phyloP scores from a whole-genome alignment of 2,797 vertebrate species.

The Amniataba percoides region DNA sequence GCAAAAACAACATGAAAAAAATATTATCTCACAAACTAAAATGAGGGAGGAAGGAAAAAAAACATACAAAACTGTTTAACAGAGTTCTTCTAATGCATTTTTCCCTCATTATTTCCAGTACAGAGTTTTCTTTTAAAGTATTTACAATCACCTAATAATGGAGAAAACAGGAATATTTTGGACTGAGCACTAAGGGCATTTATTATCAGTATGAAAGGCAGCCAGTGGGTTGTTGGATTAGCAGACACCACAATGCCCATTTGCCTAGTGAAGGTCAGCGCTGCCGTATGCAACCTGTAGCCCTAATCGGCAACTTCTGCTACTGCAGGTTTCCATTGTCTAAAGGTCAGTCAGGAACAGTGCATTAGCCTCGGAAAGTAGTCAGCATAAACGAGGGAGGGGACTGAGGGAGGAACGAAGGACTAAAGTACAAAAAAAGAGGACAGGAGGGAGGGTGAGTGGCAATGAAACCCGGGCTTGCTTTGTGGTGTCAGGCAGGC shows the following conservation, averaged over 20 bases:
- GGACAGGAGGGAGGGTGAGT: constrained; percentile 56
- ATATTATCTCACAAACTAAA: constrained; percentile 14
- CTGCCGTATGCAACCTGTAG: constrained; percentile 67
- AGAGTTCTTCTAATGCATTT: constrained; percentile 11
- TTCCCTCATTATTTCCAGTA: constrained; percentile 25
- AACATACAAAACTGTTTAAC: not conserved
- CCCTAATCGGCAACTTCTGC: constrained; percentile 72
- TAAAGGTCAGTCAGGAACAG: constrained; percentile 78
- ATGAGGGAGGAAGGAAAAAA: not conserved
- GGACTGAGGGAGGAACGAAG: constrained; percentile 60
- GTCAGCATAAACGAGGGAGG: constrained; percentile 66
- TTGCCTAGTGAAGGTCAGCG: constrained; percentile 72
- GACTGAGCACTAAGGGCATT: constrained; percentile 45
- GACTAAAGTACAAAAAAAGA: constrained; percentile 66
- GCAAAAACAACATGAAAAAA: not conserved
- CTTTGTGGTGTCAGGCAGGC: constrained; percentile 61
- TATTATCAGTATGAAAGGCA: constrained; percentile 47
- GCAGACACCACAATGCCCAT: constrained; percentile 58
- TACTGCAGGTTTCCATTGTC: constrained; percentile 74
- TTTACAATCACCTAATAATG: constrained; percentile 54
- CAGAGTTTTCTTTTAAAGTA: constrained; percentile 54
- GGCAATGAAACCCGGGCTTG: constrained; percentile 66
- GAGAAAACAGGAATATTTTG: constrained; percentile 47
- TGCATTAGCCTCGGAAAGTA: constrained; percentile 65
- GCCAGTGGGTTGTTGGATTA: constrained; percentile 59